Conservation (phyloP, 2,113 vertebrate genomes). For the Calyptommatus sinebrachiatus region DNA sequence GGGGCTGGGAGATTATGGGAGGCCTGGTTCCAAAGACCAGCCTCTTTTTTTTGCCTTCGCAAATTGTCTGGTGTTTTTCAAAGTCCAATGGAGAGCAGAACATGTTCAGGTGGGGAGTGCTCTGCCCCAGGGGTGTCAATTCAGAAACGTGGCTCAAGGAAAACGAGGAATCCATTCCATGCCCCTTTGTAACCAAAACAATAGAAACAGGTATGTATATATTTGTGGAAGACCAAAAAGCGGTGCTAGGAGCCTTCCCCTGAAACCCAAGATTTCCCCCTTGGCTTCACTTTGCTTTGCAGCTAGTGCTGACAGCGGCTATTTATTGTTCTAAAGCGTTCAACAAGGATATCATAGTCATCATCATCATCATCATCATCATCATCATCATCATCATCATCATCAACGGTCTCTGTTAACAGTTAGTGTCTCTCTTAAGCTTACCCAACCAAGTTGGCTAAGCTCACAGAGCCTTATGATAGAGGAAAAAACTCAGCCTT, state of each 20-base stretch:
- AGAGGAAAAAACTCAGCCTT: conserved; percentile 66
- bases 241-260: conserved; percentile 66
- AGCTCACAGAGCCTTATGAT: conserved; percentile 89
- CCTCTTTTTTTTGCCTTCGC: not conserved
- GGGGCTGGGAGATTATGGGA: conserved; percentile 65
- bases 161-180: too few species aligned
- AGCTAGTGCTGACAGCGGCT: conserved; percentile 97
- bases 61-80: too few species aligned
- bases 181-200: not conserved
- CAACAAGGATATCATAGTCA: conserved; percentile 77
- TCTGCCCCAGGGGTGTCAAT: not conserved
- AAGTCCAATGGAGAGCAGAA: too few species aligned
- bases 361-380: conserved; percentile 50
- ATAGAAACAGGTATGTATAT: not conserved
- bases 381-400: conserved; percentile 58
- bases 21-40: too few species aligned
- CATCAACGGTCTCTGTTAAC: conserved; percentile 76
- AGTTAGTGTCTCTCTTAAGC: conserved; percentile 85
- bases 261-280: conserved; percentile 91
- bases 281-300: conserved; percentile 88
- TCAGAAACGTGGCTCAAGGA: not conserved
- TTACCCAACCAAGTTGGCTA: conserved; percentile 92
- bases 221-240: not conserved
- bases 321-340: conserved; percentile 79
- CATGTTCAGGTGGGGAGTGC: not conserved